These are phyloP conservation scores for Zygogramma bicolorata DNA, from an alignment of 2,888 invertebrate genomes.

Conservation along the genomic window DNA sequence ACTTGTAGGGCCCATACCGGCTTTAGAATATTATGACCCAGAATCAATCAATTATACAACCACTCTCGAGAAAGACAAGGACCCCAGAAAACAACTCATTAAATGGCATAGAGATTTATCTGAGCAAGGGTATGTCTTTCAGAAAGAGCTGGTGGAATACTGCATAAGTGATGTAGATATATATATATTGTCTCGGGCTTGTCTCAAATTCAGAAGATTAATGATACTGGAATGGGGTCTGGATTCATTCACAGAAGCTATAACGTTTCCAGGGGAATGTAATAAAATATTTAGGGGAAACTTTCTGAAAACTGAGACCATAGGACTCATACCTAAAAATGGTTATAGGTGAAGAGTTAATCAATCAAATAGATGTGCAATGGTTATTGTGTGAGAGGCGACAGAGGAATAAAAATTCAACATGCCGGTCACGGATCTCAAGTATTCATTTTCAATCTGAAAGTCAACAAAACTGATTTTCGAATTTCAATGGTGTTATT, in stretches of 20 bases:
- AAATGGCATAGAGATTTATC: constrained; percentile 29
- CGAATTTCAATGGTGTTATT: constrained; percentile 44
- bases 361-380: constrained; percentile 31
- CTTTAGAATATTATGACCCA: constrained; percentile 21
- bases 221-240: constrained; percentile 44
- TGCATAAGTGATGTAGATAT: constrained; percentile 51
- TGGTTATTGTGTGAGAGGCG: constrained; percentile 40
- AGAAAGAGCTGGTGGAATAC: constrained; percentile 50
- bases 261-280: constrained; percentile 51
- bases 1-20: constrained; percentile 45
- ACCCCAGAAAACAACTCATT: constrained; percentile 27
- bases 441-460: constrained; percentile 24
- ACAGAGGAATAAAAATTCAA: constrained; percentile 35
- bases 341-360: constrained; percentile 50
- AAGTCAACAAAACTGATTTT: constrained; percentile 34
- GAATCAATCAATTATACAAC: constrained; percentile 10
- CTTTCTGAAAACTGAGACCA: constrained; percentile 49
- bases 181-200: constrained; percentile 51
- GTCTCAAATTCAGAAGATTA: constrained; percentile 48
- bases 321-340: constrained; percentile 52
- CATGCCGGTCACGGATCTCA: constrained; percentile 45
- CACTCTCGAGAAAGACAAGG: background rate
- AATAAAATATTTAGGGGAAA: constrained; percentile 48
- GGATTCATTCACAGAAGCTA: constrained; percentile 49
- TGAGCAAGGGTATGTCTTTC: constrained; percentile 39